A percentile compares a stretch with the other conserved stretches of the same genome.
Evolutionary conservation across 2,113 vertebrate species (phyloP).

Genomic region (Aix galericulata): DNA sequence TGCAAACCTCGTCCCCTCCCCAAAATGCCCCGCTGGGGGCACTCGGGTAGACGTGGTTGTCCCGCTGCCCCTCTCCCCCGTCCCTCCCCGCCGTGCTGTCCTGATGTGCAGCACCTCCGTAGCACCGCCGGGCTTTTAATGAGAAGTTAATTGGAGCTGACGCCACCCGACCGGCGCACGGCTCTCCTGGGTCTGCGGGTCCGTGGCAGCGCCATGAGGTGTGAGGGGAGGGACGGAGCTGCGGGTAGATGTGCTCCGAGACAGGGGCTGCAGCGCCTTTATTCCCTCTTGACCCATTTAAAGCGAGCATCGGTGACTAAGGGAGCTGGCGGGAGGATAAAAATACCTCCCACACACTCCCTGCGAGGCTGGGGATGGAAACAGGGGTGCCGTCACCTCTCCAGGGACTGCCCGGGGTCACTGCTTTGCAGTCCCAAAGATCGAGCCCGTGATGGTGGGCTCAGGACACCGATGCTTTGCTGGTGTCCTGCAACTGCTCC

Average conservation of each 20-base stretch:
- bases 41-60: accelerated
- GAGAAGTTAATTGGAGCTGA: not conserved
- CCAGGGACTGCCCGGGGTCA: not conserved
- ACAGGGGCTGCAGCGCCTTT: constrained; percentile 19
- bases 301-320: constrained; percentile 42
- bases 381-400: constrained; percentile 30
- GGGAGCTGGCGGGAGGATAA: constrained; percentile 44
- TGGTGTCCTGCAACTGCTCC: not conserved
- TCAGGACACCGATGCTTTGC: not conserved
- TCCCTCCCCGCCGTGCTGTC: not conserved
- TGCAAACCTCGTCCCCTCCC: not conserved
- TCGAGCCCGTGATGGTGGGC: not conserved
- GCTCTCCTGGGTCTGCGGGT: not conserved
- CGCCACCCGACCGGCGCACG: not conserved
- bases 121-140: not conserved
- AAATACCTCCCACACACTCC: constrained; percentile 58
- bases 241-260: not conserved
- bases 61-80: not conserved
- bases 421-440: not conserved
- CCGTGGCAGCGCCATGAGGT: not conserved
- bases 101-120: not conserved
- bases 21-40: not conserved
- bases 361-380: constrained; percentile 28
- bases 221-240: not conserved
- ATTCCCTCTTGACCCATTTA: constrained; percentile 73